phyloP scores from a whole-genome alignment of 2,888 invertebrate genomes.

The Gibbula magus region DNA sequence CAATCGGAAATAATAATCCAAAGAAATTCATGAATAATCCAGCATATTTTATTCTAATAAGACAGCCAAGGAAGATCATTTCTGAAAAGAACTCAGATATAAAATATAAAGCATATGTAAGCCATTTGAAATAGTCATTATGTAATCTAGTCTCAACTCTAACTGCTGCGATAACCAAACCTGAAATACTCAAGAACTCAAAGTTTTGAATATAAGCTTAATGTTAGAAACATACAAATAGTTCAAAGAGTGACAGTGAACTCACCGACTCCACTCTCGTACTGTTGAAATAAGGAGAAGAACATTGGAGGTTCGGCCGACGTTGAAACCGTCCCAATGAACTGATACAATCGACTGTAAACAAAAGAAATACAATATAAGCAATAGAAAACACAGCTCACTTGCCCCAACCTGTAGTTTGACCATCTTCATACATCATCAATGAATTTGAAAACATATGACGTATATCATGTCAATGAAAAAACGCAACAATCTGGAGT shows the following conservation, averaged over 20 bases:
- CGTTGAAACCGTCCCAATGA: slow-evolving; percentile 84
- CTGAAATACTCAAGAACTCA: neutral
- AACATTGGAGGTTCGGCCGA: slow-evolving; percentile 87
- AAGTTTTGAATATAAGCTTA: neutral
- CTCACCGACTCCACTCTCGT: slow-evolving; percentile 79
- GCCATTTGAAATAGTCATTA: neutral
- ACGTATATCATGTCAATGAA: too few relatives aligned
- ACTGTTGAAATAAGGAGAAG: slow-evolving; percentile 84
- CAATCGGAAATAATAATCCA: too few relatives aligned
- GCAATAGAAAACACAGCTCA: too few relatives aligned
- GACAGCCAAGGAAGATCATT: too few relatives aligned
- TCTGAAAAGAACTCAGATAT: too few relatives aligned
- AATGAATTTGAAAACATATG: too few relatives aligned
- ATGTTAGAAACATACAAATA: neutral
- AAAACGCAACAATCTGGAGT: too few relatives aligned
- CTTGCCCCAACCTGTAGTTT: too few relatives aligned
- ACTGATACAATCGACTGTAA: slow-evolving; percentile 87
- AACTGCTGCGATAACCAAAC: too few relatives aligned
- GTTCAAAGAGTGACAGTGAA: neutral
- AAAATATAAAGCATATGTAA: neutral
- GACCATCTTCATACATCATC: too few relatives aligned
- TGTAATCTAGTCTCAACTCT: neutral
- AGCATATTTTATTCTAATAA: too few relatives aligned
- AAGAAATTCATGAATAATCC: too few relatives aligned
- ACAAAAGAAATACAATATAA: neutral